phyloP scores from a whole-genome alignment of 2,113 vertebrate species.

The Saccopteryx bilineata region DNA sequence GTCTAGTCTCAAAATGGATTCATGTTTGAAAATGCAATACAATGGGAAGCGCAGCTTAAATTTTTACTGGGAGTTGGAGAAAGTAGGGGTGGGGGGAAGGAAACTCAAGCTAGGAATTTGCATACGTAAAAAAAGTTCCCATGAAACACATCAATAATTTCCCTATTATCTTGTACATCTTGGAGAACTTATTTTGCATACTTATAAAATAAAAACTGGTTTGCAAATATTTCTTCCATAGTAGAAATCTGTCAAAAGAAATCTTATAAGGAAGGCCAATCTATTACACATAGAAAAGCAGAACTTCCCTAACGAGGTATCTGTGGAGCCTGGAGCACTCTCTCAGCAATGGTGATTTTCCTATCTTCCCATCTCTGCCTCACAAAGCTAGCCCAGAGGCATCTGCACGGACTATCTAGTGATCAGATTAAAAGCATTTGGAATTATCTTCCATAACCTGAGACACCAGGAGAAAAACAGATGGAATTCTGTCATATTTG shows the following conservation, averaged over 20 bases:
- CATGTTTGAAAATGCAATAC: not conserved
- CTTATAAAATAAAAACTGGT: not conserved
- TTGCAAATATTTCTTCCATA: not conserved
- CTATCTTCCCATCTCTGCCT: not conserved
- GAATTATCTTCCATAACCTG: not conserved
- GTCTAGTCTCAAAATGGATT: constrained; percentile 2
- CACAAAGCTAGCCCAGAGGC: not conserved
- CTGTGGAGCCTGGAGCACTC: not conserved
- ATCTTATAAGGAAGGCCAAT: not conserved
- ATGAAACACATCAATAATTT: not conserved
- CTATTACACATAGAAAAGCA: not conserved
- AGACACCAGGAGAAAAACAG: not conserved
- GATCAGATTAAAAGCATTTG: not conserved
- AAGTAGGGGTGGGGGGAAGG: not conserved
- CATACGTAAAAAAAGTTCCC: not conserved
- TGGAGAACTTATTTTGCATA: not conserved
- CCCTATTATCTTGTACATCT: not conserved
- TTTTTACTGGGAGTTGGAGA: not conserved
- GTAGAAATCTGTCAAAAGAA: not conserved
- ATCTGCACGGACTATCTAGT: not conserved
- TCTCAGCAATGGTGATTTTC: not conserved
- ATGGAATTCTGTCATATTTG: not conserved
- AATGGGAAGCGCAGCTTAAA: not conserved
- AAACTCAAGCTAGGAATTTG: not conserved
- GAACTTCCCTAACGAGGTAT: not conserved